These are phyloP conservation scores for Oryzias melastigma DNA, from an alignment of 2,113 vertebrate genomes.

Conservation along the genomic window DNA sequence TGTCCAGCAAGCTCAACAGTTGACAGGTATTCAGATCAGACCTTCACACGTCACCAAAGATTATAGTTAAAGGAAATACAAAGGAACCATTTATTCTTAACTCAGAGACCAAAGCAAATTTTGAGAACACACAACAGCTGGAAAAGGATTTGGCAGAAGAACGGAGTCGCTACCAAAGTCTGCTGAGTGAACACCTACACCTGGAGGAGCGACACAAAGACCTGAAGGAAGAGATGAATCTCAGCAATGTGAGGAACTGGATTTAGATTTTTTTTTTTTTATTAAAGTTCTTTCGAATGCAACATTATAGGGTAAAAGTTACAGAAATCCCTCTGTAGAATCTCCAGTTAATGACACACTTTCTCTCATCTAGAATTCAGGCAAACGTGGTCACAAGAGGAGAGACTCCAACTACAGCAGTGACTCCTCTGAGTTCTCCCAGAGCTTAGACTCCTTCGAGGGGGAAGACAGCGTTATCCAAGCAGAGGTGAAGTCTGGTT, in stretches of 20 bases:
- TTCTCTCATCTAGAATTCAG: constrained; percentile 72
- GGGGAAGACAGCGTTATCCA: constrained; percentile 78
- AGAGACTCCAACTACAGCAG: constrained; percentile 90
- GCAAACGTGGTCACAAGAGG: constrained; percentile 82
- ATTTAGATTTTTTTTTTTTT: background rate
- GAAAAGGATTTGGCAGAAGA: constrained; percentile 88
- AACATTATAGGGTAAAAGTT: background rate
- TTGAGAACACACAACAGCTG: constrained; percentile 83
- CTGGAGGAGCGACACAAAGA: constrained; percentile 89
- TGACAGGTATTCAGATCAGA: constrained; percentile 78
- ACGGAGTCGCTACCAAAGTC: constrained; percentile 88
- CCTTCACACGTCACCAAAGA: background rate
- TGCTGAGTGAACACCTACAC: constrained; percentile 90
- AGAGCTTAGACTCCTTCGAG: constrained; percentile 83
- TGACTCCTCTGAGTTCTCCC: constrained; percentile 88
- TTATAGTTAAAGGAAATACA: background rate
- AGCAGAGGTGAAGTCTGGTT: constrained; percentile 77
- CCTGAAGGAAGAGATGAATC: constrained; percentile 85
- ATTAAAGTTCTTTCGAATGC: background rate
- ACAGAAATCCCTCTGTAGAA: background rate
- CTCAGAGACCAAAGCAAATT: constrained; percentile 81
- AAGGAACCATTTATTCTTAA: constrained; percentile 11
- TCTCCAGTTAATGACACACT: background rate
- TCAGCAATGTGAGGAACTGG: constrained; percentile 76
- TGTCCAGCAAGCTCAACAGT: constrained; percentile 81